Percentiles rank a stretch among this genome's conserved stretches.
Evolutionary conservation across 2,888 invertebrate genomes (phyloP).

Genomic region (Deilephila elpenor): DNA sequence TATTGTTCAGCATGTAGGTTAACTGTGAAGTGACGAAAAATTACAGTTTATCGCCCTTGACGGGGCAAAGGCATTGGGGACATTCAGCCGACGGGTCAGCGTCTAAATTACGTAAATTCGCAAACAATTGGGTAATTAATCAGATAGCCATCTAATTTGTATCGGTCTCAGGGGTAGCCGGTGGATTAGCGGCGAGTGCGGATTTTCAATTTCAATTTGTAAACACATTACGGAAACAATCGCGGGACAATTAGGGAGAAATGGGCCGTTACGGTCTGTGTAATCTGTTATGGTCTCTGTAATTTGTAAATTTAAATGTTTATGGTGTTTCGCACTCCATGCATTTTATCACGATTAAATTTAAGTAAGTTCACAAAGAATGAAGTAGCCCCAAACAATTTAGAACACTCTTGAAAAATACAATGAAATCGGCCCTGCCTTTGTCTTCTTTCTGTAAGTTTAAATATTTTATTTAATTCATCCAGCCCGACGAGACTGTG

Average conservation of each 20-base stretch:
- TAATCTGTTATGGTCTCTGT: neutral
- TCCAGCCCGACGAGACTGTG: too few relatives aligned
- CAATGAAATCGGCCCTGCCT: too few relatives aligned
- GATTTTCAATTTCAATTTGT: conserved; percentile 7
- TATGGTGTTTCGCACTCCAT: neutral
- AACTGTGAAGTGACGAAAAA: conserved; percentile 24
- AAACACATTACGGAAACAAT: conserved; percentile 10
- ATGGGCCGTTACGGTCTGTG: neutral
- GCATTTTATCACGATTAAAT: neutral
- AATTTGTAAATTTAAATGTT: neutral
- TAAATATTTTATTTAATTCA: too few relatives aligned
- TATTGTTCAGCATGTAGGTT: conserved; percentile 24
- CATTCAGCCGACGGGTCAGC: neutral
- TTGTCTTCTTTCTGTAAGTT: too few relatives aligned
- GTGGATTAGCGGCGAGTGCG: neutral
- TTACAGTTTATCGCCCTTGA: conserved; percentile 13
- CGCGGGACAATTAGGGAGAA: neutral
- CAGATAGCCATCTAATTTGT: conserved; percentile 23
- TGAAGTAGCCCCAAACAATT: too few relatives aligned
- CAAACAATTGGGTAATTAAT: conserved; percentile 17
- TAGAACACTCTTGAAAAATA: too few relatives aligned
- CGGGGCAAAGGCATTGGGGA: neutral
- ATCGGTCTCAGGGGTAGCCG: conserved; percentile 21
- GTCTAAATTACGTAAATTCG: conserved; percentile 2
- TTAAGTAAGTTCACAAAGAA: neutral